Percentiles rank a stretch among this genome's conserved stretches.
Evolutionary conservation across 1,140 invertebrate genomes (phyloP).

Genomic region (Macrostomum lignano): DNA sequence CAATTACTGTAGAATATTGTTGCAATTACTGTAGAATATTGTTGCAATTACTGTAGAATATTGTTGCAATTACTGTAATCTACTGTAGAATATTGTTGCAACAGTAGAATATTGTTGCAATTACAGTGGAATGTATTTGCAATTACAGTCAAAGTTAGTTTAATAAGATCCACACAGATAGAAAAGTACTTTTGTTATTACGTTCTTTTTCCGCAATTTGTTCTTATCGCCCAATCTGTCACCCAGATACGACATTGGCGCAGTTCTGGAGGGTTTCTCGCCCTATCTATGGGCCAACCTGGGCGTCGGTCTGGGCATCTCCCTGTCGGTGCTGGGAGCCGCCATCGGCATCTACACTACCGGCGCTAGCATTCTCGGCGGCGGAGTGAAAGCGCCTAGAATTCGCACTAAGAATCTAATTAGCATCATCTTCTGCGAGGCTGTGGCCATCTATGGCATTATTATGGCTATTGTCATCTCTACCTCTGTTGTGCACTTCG

Average conservation of each 20-base stretch:
- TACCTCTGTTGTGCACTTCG: no score
- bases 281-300: conserved; percentile 74
- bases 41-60: no score
- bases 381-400: conserved; percentile 81
- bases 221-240: conserved; percentile 55
- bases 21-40: no score
- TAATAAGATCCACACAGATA: no score
- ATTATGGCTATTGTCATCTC: conserved; percentile 75
- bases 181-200: no score
- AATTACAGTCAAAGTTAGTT: no score
- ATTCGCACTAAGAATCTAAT: conserved; percentile 99
- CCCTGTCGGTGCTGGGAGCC: conserved; percentile 79
- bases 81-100: no score
- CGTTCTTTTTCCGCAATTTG: no score
- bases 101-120: no score
- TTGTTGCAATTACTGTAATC: no score
- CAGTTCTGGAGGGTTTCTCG: conserved; percentile 52
- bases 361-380: conserved; percentile 76
- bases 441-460: conserved; percentile 89
- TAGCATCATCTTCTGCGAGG: conserved; percentile 93
- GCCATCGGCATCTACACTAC: conserved; percentile 82
- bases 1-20: no score
- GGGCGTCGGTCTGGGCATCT: conserved; percentile 65
- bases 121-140: no score
- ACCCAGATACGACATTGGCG: conserved; percentile 58